These are phyloP conservation scores for Trematomus bernacchii DNA, from an alignment of 2,797 vertebrate genomes.

Conservation along the genomic window DNA sequence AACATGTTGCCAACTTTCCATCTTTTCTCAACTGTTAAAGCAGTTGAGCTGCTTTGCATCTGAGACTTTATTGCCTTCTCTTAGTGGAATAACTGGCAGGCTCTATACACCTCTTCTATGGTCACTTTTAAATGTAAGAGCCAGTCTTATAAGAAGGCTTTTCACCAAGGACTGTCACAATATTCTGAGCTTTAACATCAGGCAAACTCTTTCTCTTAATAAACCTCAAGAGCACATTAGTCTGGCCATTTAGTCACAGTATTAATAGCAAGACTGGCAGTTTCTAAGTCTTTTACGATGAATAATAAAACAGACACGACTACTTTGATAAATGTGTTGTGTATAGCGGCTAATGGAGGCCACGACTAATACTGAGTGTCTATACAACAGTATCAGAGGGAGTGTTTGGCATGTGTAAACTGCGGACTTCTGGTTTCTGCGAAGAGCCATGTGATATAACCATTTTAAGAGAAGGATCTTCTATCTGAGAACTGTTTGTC, in stretches of 20 bases:
- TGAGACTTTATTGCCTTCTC: neutral
- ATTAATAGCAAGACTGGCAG: neutral
- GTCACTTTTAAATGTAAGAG: constrained; percentile 3
- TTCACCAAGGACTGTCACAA: neutral
- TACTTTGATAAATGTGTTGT: neutral
- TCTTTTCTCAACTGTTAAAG: neutral
- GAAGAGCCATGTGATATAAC: constrained; percentile 17
- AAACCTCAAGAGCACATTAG: neutral
- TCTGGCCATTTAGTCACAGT: constrained; percentile 1
- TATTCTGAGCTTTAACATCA: constrained; percentile 18
- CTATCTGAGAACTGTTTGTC: constrained; percentile 11
- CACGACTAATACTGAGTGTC: constrained; percentile 20
- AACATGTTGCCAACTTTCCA: neutral
- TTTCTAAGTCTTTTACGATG: neutral
- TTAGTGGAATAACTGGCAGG: neutral
- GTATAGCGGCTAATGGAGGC: neutral
- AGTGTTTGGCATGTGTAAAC: constrained; percentile 29
- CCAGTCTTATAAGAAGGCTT: neutral
- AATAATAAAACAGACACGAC: neutral
- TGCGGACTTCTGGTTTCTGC: constrained; percentile 10
- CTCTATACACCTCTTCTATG: constrained; percentile 9
- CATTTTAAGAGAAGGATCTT: constrained; percentile 17
- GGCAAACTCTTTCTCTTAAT: neutral
- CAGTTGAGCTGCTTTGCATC: constrained; percentile 15
- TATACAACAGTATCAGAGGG: constrained; percentile 34